Evolutionary conservation across 2,113 vertebrate species (phyloP), one percentile per base, ranked within the genome.

Genomic region (Pipa parva): DNA sequence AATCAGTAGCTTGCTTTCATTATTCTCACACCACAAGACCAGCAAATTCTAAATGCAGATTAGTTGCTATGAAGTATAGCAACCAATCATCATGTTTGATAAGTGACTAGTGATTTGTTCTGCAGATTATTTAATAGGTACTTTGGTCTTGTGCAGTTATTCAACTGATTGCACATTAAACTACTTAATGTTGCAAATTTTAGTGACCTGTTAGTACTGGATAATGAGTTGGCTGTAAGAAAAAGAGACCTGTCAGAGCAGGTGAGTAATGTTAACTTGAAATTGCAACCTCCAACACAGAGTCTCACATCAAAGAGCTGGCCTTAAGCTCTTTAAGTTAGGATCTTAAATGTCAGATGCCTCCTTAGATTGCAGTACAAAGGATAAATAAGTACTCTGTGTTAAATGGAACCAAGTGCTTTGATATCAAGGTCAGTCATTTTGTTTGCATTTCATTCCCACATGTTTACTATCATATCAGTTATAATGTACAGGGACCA

Each of bases 301-400:
- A 42, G 58, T 15, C 54, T 70, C 31, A 70, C 66, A 70, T 70
- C 57, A 70, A 70, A 70, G 36, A 31, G 12, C 25, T 52, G 56
- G 57, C 66, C 58, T 22, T 61, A 20, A 68, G 65, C 65, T 68
- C 65, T 60, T 21, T 60, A 22, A 42, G 57, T 68, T 60, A n/a
- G 58, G 58, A 70, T 70, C 57, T 61, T 60, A 70, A 70, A 70
- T 70, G 66, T 70, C 66, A 70, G 57, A 57, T 61, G 66, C 66
- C 58, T 61, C 25, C 58, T 54, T 50, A 21, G 18, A 70, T 70
- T 54, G 66, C 58, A 24, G 57, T 12, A 22, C 58, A 17, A 48
- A 29, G 36, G 66, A 70, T 61, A 61, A 70, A 61, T 70, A 48
- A 61, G 60, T 70, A 54, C 49, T 61, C 8, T 36, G 57, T 54